A percentile compares a stretch with the other conserved stretches of the same genome.
Conservation (phyloP, 1,140 invertebrate species). For the Leguminivora glycinivorella region DNA sequence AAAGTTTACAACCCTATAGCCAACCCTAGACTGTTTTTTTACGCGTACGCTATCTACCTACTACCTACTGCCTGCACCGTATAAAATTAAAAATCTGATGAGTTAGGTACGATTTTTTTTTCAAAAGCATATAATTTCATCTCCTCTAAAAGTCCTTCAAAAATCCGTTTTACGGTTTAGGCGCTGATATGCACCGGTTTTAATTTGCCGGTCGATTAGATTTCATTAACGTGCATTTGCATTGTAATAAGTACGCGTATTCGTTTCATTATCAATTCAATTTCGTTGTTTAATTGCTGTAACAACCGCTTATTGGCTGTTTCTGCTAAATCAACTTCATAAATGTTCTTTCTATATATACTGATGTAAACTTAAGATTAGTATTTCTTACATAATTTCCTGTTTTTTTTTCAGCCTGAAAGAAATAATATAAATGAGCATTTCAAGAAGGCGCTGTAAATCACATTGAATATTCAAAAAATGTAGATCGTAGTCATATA, state of each 20-base stretch:
- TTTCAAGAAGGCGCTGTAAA: too few relatives aligned
- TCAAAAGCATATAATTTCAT: not conserved
- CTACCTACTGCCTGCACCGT: too few relatives aligned
- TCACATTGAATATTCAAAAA: too few relatives aligned
- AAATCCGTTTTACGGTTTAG: slow-evolving; percentile 1
- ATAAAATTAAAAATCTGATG: too few relatives aligned
- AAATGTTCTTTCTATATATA: slow-evolving; percentile 19
- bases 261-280: slow-evolving; percentile 41
- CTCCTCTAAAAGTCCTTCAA: slow-evolving; percentile 4
- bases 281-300: slow-evolving; percentile 51
- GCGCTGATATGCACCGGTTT: slow-evolving; percentile 33
- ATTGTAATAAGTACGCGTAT: slow-evolving; percentile 39
- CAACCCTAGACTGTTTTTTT: too few relatives aligned
- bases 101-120: not conserved
- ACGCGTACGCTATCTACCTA: too few relatives aligned
- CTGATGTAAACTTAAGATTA: not conserved
- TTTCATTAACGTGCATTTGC: slow-evolving; percentile 47
- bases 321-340: slow-evolving; percentile 38
- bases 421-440: too few relatives aligned
- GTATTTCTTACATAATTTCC: not conserved
- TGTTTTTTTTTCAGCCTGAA: too few relatives aligned
- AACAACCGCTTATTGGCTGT: slow-evolving; percentile 34
- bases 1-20: too few relatives aligned
- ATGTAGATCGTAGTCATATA: too few relatives aligned
- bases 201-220: slow-evolving; percentile 52